Conservation (phyloP, 92 coral and sea anemone genomes). For the Ricordea florida region DNA sequence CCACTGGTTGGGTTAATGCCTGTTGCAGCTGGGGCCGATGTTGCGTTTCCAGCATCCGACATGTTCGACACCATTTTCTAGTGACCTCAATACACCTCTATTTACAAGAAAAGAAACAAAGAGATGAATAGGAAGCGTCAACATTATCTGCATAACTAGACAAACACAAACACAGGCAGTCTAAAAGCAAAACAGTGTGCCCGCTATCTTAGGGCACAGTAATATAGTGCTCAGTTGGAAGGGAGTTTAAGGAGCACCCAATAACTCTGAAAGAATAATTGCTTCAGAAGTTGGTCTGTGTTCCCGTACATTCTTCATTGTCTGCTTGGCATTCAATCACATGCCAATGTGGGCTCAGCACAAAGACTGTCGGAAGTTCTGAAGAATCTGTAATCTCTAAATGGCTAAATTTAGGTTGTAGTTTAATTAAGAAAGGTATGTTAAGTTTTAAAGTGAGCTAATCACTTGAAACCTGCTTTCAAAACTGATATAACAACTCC, state of each 20-base stretch:
- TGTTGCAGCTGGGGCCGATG: constrained; percentile 13
- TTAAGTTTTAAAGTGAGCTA: neutral
- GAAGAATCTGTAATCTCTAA: neutral
- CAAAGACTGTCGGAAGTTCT: neutral
- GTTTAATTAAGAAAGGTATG: neutral
- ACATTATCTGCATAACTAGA: constrained; percentile 35
- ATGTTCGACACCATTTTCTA: constrained; percentile 5
- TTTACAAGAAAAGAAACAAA: constrained; percentile 36
- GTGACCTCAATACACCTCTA: constrained; percentile 17
- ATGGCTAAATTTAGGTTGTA: neutral
- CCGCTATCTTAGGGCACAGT: neutral
- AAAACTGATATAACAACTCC: too few relatives aligned
- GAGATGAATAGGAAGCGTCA: constrained; percentile 37
- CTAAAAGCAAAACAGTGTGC: neutral
- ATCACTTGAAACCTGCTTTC: neutral
- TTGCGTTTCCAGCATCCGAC: constrained; percentile 40
- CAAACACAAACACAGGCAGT: neutral
- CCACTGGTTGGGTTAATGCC: constrained; percentile 22
- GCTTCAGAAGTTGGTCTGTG: too few relatives aligned
- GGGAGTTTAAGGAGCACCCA: too few relatives aligned
- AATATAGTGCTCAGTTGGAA: too few relatives aligned
- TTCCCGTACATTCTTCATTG: too few relatives aligned
- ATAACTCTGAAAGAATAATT: too few relatives aligned
- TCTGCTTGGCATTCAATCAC: too few relatives aligned
- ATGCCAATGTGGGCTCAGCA: too few relatives aligned